Percentiles rank a stretch among this genome's conserved stretches.
Evolutionary conservation across 2,888 invertebrate genomes (phyloP).

Genomic region (Punctoribates punctum): DNA sequence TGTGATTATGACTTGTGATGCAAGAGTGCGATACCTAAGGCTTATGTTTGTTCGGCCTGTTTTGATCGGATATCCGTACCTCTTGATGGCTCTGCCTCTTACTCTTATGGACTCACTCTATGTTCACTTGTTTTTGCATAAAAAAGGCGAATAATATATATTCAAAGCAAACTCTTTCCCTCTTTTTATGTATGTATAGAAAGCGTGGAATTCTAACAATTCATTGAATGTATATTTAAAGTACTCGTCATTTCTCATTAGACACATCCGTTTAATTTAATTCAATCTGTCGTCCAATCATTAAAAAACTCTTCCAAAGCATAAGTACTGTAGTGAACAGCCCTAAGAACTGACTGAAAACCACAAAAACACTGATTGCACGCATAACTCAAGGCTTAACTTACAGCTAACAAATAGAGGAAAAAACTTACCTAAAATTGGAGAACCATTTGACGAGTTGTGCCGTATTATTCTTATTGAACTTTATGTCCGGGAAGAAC

Average conservation of each 20-base stretch:
- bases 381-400: neutral
- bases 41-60: constrained; percentile 27
- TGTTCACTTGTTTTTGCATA: constrained; percentile 5
- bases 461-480: constrained; percentile 99
- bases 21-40: constrained; percentile 33
- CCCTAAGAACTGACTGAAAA: constrained; percentile 16
- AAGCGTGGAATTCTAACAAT: constrained; percentile 20
- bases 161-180: constrained; percentile 28
- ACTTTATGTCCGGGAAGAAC: constrained; percentile 99
- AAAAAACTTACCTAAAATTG: constrained; percentile 87
- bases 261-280: constrained; percentile 36
- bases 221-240: constrained; percentile 32
- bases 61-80: constrained; percentile 38
- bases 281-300: constrained; percentile 17
- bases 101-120: constrained; percentile 16
- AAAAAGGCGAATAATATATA: constrained; percentile 11
- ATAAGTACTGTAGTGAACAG: neutral
- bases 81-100: constrained; percentile 28
- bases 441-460: constrained; percentile 99
- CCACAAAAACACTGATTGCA: neutral
- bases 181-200: constrained; percentile 7
- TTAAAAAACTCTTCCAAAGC: neutral
- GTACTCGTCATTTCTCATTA: constrained; percentile 38
- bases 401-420: neutral
- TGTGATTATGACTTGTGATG: constrained; percentile 37